Base-by-base conservation (phyloP, 2,888 invertebrate species). In the Pyrgus malvae region DNA sequence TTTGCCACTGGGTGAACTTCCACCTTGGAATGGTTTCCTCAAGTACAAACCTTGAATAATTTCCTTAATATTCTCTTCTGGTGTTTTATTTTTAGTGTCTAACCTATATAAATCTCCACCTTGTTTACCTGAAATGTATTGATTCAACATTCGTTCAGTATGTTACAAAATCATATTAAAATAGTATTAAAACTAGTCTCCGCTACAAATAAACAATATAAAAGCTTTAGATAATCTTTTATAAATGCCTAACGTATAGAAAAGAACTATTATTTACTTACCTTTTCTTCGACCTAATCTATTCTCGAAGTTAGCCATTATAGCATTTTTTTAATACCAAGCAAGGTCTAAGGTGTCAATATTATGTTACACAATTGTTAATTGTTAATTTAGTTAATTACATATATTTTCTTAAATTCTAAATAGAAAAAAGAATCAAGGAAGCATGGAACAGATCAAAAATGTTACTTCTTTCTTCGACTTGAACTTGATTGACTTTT, bases 71-170 rank as follows among this genome's bases (percentile, higher is more conserved):
- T 93, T 94, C 75, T 93, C 92, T 70, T 91, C 89, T 25, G 93
- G 90, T 57, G 85, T 82, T 69, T 91, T 91, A 79, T 91, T 92
- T 67, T 88, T 90, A 63, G 81, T 83, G 72, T 93, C 92, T 80
- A 93, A 83, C 65, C 92, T 92, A 78, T 89, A 93, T 76, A 92
- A 91, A 83, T 94, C 94, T 80, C 94, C 93, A 72, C 86, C 91
- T 72, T 80, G 80, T 80, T 86, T 91, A 73, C 89, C 92, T 92
- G 76, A 60, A 88, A 72, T 64, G 29, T 50, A 57, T 59, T 50
- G 49, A 56, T 46, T 48, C 25, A 29, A 44, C 37, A 50, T 58
- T 27, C 21, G 38, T 25, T 19, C 9, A 8, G 17, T 7, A 8
- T 2, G 8, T 17, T 9, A 3, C 25, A 11, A n/a, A 14, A 12